Percentiles rank a stretch among this genome's conserved stretches.
These are phyloP conservation scores for Leuctra nigra DNA, from an alignment of 2,888 invertebrate species.

Conservation along the genomic window DNA sequence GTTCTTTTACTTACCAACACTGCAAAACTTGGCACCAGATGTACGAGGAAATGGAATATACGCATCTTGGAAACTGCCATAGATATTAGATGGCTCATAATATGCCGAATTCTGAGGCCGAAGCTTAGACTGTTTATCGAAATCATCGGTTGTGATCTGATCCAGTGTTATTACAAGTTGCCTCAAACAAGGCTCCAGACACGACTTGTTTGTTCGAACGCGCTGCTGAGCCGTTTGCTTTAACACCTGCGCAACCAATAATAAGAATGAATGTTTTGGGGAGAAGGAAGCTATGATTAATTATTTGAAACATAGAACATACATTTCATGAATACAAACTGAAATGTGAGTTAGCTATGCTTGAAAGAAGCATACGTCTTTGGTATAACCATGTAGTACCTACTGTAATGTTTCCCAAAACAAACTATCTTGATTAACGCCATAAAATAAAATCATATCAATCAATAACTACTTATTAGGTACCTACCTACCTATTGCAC, in stretches of 20 bases:
- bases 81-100: constrained; percentile 36
- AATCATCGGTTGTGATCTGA: constrained; percentile 43
- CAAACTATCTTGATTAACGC: too few species aligned
- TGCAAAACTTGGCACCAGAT: constrained; percentile 88
- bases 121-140: constrained; percentile 35
- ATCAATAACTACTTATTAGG: too few species aligned
- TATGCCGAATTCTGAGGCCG: constrained; percentile 26
- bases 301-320: too few species aligned
- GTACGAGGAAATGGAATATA: constrained; percentile 93
- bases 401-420: too few species aligned
- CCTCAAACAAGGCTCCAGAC: constrained; percentile 78
- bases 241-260: constrained; percentile 53
- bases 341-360: too few species aligned
- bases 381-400: too few species aligned
- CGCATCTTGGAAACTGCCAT: constrained; percentile 54
- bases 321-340: too few species aligned
- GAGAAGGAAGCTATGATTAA: too few species aligned
- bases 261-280: too few species aligned
- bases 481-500: too few species aligned
- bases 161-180: constrained; percentile 60
- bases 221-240: constrained; percentile 74
- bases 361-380: too few species aligned
- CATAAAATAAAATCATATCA: too few species aligned
- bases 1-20: constrained; percentile 52
- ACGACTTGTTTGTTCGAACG: constrained; percentile 77